Evolutionary conservation across 1,140 invertebrate genomes (phyloP).

Genomic region (Vollenhovia emeryi): DNA sequence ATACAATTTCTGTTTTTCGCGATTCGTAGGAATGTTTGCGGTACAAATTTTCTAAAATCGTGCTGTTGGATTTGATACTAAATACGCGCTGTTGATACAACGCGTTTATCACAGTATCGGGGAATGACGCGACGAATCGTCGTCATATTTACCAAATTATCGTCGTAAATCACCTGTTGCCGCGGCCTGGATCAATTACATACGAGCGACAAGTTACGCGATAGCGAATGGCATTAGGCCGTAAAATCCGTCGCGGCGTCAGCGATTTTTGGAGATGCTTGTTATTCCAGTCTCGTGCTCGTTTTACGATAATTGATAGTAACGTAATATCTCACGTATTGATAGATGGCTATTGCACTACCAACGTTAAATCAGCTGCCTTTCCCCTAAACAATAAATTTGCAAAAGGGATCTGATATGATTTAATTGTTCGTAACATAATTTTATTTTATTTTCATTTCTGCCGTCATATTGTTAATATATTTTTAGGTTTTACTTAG

Average conservation of each 20-base stretch:
- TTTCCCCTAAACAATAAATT: background rate
- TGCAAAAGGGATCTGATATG: background rate
- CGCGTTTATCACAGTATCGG: conserved; percentile 33
- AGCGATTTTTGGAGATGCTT: conserved; percentile 45
- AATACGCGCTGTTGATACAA: background rate
- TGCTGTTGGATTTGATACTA: background rate
- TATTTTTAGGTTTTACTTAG: background rate
- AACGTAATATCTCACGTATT: background rate
- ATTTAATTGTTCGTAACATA: background rate
- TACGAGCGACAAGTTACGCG: conserved; percentile 46
- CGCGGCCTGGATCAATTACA: conserved; percentile 37
- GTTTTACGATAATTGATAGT: conserved; percentile 35
- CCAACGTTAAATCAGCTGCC: background rate
- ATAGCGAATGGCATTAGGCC: conserved; percentile 24
- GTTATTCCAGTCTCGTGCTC: background rate
- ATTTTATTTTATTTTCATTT: background rate
- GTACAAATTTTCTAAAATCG: background rate
- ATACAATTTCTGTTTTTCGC: background rate
- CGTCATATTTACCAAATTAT: conserved; percentile 56
- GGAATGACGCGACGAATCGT: conserved; percentile 31
- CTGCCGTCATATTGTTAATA: background rate
- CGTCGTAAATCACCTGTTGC: conserved; percentile 67
- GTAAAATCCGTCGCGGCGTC: conserved; percentile 34
- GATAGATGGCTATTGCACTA: background rate
- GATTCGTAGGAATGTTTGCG: background rate